Percentiles rank a stretch among this genome's conserved stretches.
phyloP scores from a whole-genome alignment of 2,797 vertebrate species.

The Crocodylus rhombifer region DNA sequence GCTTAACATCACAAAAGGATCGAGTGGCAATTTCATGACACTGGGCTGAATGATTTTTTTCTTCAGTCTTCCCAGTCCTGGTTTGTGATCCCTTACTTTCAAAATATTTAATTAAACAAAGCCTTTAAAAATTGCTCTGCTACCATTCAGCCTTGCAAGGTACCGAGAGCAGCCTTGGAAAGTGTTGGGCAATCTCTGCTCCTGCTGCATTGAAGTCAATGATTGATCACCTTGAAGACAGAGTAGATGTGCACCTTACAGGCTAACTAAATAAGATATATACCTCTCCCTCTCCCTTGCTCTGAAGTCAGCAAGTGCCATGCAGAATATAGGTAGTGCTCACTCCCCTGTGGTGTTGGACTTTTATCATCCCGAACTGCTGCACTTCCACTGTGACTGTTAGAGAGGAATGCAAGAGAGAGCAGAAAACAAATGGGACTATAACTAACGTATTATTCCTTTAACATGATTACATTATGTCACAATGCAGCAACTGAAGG shows the following conservation, averaged over 20 bases:
- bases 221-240: background rate
- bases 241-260: too few species aligned
- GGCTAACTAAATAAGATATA: too few species aligned
- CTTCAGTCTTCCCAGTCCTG: background rate
- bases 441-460: background rate
- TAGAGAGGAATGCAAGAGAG: background rate
- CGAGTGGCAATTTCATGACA: background rate
- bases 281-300: too few species aligned
- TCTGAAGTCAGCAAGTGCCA: background rate
- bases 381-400: background rate
- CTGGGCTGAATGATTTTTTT: background rate
- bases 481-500: background rate
- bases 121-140: background rate
- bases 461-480: background rate
- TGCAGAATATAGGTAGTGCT: background rate
- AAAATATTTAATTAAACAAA: background rate
- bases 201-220: background rate
- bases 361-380: background rate
- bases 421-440: background rate
- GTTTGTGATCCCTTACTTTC: background rate
- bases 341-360: fast-evolving
- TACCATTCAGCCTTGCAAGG: background rate
- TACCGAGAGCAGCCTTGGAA: too few species aligned
- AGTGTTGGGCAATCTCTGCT: too few species aligned
- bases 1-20: background rate